Evolutionary conservation across 2,888 invertebrate species (phyloP), one percentile per base, ranked within the genome.

Genomic region (Cryptus armator): DNA sequence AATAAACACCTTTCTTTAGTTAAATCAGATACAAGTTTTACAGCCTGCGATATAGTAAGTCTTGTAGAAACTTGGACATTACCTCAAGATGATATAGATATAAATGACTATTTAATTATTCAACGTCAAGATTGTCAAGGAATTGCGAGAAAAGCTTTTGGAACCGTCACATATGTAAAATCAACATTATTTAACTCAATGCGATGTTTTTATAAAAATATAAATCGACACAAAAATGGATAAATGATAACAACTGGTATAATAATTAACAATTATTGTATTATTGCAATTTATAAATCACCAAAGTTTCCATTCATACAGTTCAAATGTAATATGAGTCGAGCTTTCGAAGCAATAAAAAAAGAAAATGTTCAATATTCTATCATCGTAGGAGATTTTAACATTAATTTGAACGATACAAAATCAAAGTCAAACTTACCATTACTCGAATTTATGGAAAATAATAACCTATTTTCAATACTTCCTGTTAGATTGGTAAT

Each of bases 21-120:
- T 16, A 59, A 75, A 62, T 62, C 62, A 37, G 32, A 75, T 12
- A 62, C 7, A 5, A 75, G 75, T 16, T 62, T 75, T 29, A 75
- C 10, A 19, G 10, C 44, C 1, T 75, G 64, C 12, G 75, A 75
- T 64, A 46, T 75, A 75, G 29, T 64, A 29, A 64, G 75, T 75
- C n/a, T 76, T 16, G 66, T 48, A 46, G 76, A 66, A 76, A 76
- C 64, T 32, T 76, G 76, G 76, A 76, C 76, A 29, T 43, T 66
- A n/a, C 16, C 64, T 12, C 5, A 48, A 9, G 76, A 76, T 66
- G 16, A 75, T 46, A 6, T 75, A 37, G 24, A 76, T 76, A 76
- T 76, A 48, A 43, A 76, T 43, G 6, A 46, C n/a, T 75, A 75
- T 62, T 51, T 46, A 19, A 76, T 66, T 51, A 48, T 76, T 66